These are phyloP conservation scores for Metopia argyrocephala DNA, from an alignment of 2,888 invertebrate species.

Conservation along the genomic window DNA sequence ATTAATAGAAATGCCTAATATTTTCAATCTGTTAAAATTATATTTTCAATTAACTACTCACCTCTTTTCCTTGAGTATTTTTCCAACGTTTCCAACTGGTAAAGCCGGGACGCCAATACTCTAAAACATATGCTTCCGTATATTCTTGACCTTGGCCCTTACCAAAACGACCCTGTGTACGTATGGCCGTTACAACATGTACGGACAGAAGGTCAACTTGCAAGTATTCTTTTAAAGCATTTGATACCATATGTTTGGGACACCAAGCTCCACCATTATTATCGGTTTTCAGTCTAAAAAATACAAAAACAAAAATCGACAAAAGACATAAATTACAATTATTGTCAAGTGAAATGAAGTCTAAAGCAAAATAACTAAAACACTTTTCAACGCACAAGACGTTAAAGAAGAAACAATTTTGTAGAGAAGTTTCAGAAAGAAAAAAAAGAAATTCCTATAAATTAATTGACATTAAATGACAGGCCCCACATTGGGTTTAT, in stretches of 20 bases:
- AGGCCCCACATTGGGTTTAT: slow-evolving; percentile 72
- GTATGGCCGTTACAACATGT: slow-evolving; percentile 84
- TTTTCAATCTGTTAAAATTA: background rate
- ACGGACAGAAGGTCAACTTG: slow-evolving; percentile 85
- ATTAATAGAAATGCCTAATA: too few relatives aligned
- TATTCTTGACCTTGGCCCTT: slow-evolving; percentile 91
- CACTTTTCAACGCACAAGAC: slow-evolving; percentile 27
- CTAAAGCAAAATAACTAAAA: slow-evolving; percentile 38
- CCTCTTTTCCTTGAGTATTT: slow-evolving; percentile 86
- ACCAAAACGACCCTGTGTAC: slow-evolving; percentile 91
- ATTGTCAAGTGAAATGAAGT: slow-evolving; percentile 47
- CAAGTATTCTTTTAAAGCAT: slow-evolving; percentile 86
- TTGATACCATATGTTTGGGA: slow-evolving; percentile 86
- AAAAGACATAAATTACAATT: slow-evolving; percentile 62
- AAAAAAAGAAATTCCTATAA: slow-evolving; percentile 69
- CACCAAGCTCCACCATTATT: slow-evolving; percentile 92
- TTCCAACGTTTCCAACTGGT: slow-evolving; percentile 87
- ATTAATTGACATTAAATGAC: slow-evolving; percentile 77
- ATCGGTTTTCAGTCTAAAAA: slow-evolving; percentile 86
- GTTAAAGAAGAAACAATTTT: slow-evolving; percentile 20
- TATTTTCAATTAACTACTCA: slow-evolving; percentile 75
- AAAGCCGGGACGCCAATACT: slow-evolving; percentile 86
- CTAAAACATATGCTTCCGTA: slow-evolving; percentile 87
- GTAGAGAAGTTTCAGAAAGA: slow-evolving; percentile 18
- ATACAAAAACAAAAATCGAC: slow-evolving; percentile 27